Conservation (phyloP, 1,140 invertebrate species). For the Drosophila nigromelanica region DNA sequence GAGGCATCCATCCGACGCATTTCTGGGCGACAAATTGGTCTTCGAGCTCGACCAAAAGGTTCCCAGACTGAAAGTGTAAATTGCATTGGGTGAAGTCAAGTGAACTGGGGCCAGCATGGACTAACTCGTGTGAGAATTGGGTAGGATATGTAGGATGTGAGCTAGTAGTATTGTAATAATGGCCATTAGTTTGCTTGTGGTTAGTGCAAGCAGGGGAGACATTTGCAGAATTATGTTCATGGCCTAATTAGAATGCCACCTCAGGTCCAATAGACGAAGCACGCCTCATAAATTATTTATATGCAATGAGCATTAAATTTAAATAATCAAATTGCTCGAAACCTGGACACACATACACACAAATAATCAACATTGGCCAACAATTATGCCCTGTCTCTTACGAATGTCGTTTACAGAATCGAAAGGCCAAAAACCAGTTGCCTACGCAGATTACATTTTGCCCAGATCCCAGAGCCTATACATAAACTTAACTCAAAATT, state of each 20-base stretch:
- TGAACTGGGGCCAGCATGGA: conserved; percentile 1
- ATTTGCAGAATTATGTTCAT: conserved; percentile 48
- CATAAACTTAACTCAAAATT: conserved; percentile 30
- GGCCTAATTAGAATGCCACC: conserved; percentile 72
- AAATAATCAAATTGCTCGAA: conserved; percentile 71
- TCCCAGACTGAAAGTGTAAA: conserved; percentile 37
- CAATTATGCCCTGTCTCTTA: background rate
- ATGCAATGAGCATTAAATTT: conserved; percentile 69
- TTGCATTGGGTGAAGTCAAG: conserved; percentile 33
- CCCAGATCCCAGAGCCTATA: background rate
- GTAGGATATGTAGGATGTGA: background rate
- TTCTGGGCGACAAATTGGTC: conserved; percentile 64
- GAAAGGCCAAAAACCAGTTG: conserved; percentile 22
- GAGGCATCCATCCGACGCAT: conserved; percentile 44
- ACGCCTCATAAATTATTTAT: conserved; percentile 74
- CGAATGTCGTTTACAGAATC: conserved; percentile 32
- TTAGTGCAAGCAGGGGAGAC: conserved; percentile 49
- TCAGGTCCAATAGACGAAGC: conserved; percentile 10
- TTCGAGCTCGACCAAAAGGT: conserved; percentile 45
- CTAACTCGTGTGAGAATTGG: background rate
- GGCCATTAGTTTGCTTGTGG: conserved; percentile 60
- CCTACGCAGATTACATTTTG: background rate
- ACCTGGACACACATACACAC: conserved; percentile 23
- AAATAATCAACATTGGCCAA: background rate
- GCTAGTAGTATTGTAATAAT: conserved; percentile 36